A percentile compares a stretch with the other conserved stretches of the same genome.
Conservation (phyloP, 2,113 vertebrate genomes). For the Heterochromis multidens region DNA sequence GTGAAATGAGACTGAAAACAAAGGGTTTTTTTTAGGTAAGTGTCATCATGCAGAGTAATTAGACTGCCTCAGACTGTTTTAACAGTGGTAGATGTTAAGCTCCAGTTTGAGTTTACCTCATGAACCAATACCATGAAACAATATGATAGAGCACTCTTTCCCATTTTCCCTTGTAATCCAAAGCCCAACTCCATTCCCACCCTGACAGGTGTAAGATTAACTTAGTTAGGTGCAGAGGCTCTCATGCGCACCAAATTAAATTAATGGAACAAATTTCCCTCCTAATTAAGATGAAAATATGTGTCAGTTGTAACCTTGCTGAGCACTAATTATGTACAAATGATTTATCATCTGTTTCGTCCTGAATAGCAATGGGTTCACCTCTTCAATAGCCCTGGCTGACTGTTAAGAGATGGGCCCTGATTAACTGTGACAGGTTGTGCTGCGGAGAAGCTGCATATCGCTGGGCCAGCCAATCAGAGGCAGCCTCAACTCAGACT, state of each 20-base stretch:
- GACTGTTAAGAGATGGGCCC: slow-evolving; percentile 87
- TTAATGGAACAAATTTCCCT: slow-evolving; percentile 98
- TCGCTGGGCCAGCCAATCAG: slow-evolving; percentile 72
- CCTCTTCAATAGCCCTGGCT: slow-evolving; percentile 88
- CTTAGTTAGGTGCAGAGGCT: slow-evolving; percentile 88
- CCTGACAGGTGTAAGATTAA: slow-evolving; percentile 96
- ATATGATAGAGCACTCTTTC: slow-evolving; percentile 20
- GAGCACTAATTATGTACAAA: slow-evolving; percentile 98
- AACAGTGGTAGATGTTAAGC: neutral
- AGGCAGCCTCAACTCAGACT: slow-evolving; percentile 58
- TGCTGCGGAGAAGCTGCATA: slow-evolving; percentile 77
- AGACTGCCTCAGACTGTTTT: neutral
- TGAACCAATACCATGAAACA: neutral
- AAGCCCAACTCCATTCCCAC: slow-evolving; percentile 49
- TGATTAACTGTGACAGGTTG: slow-evolving; percentile 94
- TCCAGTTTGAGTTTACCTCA: neutral
- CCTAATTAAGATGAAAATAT: slow-evolving; percentile 99
- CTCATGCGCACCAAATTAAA: slow-evolving; percentile 96
- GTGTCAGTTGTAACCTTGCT: slow-evolving; percentile 98
- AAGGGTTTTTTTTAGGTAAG: neutral
- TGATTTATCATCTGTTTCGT: slow-evolving; percentile 96
- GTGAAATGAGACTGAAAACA: neutral
- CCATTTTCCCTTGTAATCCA: slow-evolving; percentile 6
- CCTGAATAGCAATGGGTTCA: slow-evolving; percentile 90
- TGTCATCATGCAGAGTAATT: neutral